These are phyloP conservation scores for Mesopsocus fuscifrons DNA, from an alignment of 2,888 invertebrate genomes.

Conservation along the genomic window DNA sequence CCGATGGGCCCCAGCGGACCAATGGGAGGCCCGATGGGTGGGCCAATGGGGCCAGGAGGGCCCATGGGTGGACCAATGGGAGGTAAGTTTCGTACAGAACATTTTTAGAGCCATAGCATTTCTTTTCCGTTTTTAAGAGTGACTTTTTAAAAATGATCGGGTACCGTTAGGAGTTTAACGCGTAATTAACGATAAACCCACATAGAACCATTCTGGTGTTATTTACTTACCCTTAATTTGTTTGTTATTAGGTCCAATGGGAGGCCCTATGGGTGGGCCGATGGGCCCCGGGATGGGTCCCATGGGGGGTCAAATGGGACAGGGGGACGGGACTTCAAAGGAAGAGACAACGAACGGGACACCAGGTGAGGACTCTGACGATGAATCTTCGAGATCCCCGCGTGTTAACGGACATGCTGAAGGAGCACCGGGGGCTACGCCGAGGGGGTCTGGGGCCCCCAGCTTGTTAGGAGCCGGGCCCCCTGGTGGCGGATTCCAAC, in stretches of 20 bases:
- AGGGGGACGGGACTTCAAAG: background rate
- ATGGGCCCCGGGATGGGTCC: conserved; percentile 18
- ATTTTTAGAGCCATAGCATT: too few species aligned
- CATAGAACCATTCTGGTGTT: too few species aligned
- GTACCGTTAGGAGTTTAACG: too few species aligned
- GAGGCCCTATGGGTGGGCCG: conserved; percentile 26
- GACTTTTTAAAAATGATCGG: too few species aligned
- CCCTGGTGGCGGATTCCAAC: conserved; percentile 27
- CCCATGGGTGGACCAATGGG: conserved; percentile 14
- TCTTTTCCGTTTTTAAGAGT: too few species aligned
- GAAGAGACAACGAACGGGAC: background rate
- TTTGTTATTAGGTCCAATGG: too few species aligned
- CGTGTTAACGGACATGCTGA: background rate
- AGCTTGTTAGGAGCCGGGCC: too few species aligned
- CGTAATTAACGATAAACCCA: too few species aligned
- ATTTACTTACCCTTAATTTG: too few species aligned
- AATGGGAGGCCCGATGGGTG: conserved; percentile 23
- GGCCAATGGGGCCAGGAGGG: conserved; percentile 21
- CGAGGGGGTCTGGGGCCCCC: too few species aligned
- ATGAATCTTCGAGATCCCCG: conserved; percentile 7
- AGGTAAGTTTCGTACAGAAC: too few species aligned
- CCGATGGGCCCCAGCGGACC: conserved; percentile 29
- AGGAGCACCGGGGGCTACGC: too few species aligned
- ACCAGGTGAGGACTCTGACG: background rate
- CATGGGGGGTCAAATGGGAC: conserved; percentile 12